Conservation (phyloP, 2,113 vertebrate genomes). For the Takifugu bimaculatus region DNA sequence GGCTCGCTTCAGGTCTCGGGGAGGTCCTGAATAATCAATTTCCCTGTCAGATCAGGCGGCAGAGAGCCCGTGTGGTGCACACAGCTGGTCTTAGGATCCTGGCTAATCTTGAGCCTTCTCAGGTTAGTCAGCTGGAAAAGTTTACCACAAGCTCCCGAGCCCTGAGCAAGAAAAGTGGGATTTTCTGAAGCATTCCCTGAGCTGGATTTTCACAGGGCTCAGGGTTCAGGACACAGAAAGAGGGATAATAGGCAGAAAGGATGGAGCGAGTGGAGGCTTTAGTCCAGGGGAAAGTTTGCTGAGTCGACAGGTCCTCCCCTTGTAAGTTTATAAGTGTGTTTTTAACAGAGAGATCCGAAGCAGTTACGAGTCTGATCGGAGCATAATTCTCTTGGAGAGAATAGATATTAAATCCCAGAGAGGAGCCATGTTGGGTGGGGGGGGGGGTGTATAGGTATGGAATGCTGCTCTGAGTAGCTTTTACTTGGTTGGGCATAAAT, state of each 20-base stretch:
- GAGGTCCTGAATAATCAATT: conserved; percentile 66
- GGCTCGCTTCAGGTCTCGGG: conserved; percentile 47
- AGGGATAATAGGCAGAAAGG: conserved; percentile 38
- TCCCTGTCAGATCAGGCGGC: conserved; percentile 65
- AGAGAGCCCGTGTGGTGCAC: conserved; percentile 50
- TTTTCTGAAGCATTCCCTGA: conserved; percentile 62
- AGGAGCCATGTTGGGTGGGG: neutral
- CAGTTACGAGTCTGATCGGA: conserved; percentile 1
- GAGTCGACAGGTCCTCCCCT: conserved; percentile 3
- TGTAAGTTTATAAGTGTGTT: conserved; percentile 3
- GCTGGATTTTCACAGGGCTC: conserved; percentile 66
- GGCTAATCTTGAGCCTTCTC: conserved; percentile 61
- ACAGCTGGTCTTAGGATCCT: conserved; percentile 46
- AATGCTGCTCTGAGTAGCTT: neutral
- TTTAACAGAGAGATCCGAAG: conserved; percentile 2
- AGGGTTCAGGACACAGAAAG: conserved; percentile 35
- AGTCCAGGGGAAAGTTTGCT: conserved; percentile 15
- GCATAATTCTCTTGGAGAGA: too few relatives aligned
- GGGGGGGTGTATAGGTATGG: neutral
- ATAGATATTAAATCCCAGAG: neutral
- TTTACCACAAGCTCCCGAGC: conserved; percentile 52
- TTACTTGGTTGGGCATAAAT: conserved; percentile 30
- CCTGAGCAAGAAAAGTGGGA: conserved; percentile 55
- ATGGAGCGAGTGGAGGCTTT: conserved; percentile 21
- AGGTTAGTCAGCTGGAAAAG: conserved; percentile 69